phyloP scores from a whole-genome alignment of 2,113 vertebrate species.

The Platysteira castanea region DNA sequence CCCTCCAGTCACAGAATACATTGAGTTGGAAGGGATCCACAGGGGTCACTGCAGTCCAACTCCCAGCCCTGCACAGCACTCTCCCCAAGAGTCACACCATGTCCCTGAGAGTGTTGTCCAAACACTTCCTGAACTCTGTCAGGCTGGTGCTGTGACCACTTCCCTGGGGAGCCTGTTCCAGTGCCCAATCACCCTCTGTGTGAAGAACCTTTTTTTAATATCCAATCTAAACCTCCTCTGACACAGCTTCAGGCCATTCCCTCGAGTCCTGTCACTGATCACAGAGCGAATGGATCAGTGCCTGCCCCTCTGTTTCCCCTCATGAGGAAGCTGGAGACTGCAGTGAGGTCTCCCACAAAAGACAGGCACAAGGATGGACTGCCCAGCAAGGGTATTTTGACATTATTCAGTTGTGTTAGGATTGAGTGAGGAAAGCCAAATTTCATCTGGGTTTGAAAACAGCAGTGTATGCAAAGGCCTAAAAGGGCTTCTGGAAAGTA shows the following conservation, averaged over 20 bases:
- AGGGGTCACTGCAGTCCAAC: background rate
- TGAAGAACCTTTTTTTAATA: background rate
- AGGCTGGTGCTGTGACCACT: too few species aligned
- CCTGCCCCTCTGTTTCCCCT: accelerated
- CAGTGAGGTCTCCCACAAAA: background rate
- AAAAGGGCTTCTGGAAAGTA: background rate
- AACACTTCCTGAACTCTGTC: background rate
- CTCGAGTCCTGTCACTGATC: accelerated
- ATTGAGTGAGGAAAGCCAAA: background rate
- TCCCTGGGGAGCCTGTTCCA: background rate
- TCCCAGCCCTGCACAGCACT: background rate
- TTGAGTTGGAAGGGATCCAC: background rate
- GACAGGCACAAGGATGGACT: background rate
- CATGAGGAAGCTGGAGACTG: background rate
- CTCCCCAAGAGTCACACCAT: background rate
- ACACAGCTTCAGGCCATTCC: background rate
- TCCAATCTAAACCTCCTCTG: background rate
- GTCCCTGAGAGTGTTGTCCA: background rate
- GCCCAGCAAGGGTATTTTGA: background rate
- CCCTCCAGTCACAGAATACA: background rate
- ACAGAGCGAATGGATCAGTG: background rate
- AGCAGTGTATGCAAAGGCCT: background rate
- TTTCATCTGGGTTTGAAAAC: background rate
- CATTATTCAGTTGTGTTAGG: background rate
- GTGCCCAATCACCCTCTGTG: accelerated